Evolutionary conservation across 2,797 vertebrate genomes (phyloP), one percentile per base, ranked within the genome.

Genomic region (Amphiprion clarkii): DNA sequence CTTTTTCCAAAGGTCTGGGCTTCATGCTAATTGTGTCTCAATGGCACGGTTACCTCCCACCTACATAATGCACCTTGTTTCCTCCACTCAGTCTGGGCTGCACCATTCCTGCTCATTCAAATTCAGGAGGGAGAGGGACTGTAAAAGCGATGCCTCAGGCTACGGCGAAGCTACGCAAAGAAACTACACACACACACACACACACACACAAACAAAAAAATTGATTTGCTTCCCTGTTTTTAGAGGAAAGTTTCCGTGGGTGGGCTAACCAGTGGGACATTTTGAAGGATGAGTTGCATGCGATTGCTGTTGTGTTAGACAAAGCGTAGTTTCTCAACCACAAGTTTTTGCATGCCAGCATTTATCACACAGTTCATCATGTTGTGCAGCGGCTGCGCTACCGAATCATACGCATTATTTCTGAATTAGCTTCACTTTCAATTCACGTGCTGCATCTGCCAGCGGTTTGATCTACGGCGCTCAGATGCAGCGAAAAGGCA

Each of bases 21-120:
- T 94, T 95, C 94, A 95, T 95, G 94, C 94, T 95, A 93, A 95
- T 95, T 94, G 93, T 95, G 85, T 60, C 91, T 95, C 92, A 95
- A 95, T 94, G 90, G 92, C 83, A 71, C 69, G 67, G 92, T 95
- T 91, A 92, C 94, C 94, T 94, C 94, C 94, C 94, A 94, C 93
- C 92, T 91, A 88, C 93, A 95, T 93, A 95, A 94, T 94, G 93
- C 94, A 94, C 93, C 94, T 95, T 93, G 91, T 93, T 92, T 92
- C 88, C 88, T 87, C 86, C 19, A 51, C 89, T 90, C 83, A 72
- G 81, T 76, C 88, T 70, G 67, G 72, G 80, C 86, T 51, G 82
- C 63, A 71, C 71, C 80, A 60, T 80, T 89, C 86, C 16, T 60
- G 66, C 82, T 93, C 89, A 88, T 92, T 93, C 74, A 89, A 70